Evolutionary conservation across 2,888 invertebrate genomes (phyloP).

Genomic region (Macaria liturata): DNA sequence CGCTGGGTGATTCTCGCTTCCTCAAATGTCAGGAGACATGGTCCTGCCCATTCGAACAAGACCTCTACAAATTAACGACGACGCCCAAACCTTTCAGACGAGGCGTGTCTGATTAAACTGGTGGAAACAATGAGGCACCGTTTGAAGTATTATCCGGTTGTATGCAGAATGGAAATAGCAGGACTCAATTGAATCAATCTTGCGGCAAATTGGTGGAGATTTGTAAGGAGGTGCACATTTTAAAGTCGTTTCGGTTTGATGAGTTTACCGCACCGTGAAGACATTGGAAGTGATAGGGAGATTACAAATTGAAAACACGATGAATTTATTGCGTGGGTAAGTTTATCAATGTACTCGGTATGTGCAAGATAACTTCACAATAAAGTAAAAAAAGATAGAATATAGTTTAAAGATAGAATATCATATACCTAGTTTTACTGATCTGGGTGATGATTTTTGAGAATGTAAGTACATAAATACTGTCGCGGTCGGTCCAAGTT

Average conservation of each 20-base stretch:
- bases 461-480: no score
- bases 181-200: constrained; percentile 77
- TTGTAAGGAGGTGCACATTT: constrained; percentile 55
- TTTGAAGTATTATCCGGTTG: constrained; percentile 74
- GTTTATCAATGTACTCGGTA: no score
- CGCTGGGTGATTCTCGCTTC: constrained; percentile 67
- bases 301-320: background rate
- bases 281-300: constrained; percentile 7
- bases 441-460: no score
- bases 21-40: constrained; percentile 76
- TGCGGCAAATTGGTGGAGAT: constrained; percentile 71
- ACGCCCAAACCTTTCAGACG: constrained; percentile 39
- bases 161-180: constrained; percentile 69
- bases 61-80: constrained; percentile 53
- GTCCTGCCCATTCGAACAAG: constrained; percentile 59
- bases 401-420: no score
- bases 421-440: no score
- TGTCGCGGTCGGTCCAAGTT: no score
- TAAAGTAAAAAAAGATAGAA: no score
- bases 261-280: constrained; percentile 16
- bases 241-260: constrained; percentile 47
- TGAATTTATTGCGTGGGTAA: background rate
- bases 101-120: constrained; percentile 57
- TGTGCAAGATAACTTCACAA: no score
- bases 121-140: constrained; percentile 54